These are phyloP conservation scores for Eristalinus aeneus DNA, from an alignment of 2,888 invertebrate species.

Conservation along the genomic window DNA sequence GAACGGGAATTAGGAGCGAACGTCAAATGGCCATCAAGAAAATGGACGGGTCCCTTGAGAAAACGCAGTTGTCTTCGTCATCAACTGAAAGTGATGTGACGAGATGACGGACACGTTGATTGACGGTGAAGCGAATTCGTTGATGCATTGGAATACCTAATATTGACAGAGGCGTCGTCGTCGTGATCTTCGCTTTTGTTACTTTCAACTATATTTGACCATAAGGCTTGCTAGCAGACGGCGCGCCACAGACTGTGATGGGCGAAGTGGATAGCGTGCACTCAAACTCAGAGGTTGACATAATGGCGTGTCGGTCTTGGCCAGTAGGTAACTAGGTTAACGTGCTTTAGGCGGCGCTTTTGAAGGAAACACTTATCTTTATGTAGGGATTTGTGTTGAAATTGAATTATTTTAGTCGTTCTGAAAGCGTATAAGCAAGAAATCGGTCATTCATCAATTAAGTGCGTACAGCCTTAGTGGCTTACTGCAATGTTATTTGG, in stretches of 20 bases:
- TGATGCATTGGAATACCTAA: conserved; percentile 33
- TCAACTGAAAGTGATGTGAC: not conserved
- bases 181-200: conserved; percentile 16
- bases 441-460: not conserved
- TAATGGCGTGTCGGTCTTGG: not conserved
- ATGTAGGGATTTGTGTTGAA: conserved; percentile 13
- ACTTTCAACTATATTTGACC: conserved; percentile 36
- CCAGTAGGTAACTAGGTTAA: conserved; percentile 17
- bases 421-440: not conserved
- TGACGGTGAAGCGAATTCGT: conserved; percentile 14
- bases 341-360: not conserved
- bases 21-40: conserved; percentile 5
- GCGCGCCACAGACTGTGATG: not conserved
- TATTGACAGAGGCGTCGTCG: conserved; percentile 40
- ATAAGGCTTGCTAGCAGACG: conserved; percentile 20
- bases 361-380: not conserved
- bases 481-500: not conserved
- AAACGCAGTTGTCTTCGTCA: not conserved
- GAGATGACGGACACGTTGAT: not conserved
- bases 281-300: conserved; percentile 8
- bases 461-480: not conserved
- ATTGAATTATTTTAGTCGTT: not conserved
- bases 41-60: conserved; percentile 9
- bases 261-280: not conserved
- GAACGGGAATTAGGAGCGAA: not conserved